Percentiles rank a stretch among this genome's conserved stretches.
These are phyloP conservation scores for Serrognathus titanus DNA, from an alignment of 2,888 invertebrate genomes.

Conservation along the genomic window DNA sequence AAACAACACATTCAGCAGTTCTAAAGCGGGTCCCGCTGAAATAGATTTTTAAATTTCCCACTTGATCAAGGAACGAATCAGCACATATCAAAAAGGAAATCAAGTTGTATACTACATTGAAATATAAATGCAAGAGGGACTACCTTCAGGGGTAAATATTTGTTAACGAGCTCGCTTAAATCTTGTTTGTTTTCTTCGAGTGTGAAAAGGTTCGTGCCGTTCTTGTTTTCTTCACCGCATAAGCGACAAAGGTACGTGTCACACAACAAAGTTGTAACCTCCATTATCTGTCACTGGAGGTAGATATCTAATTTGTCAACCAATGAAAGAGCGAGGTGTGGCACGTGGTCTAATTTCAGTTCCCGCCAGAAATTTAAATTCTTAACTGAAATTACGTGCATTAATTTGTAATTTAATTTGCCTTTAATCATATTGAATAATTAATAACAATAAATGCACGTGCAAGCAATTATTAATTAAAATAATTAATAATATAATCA, in stretches of 20 bases:
- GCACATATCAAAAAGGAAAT: conserved; percentile 34
- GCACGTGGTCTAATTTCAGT: not conserved
- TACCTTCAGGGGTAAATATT: conserved; percentile 74
- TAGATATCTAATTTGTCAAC: conserved; percentile 9
- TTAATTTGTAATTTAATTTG: too few relatives aligned
- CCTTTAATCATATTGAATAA: too few relatives aligned
- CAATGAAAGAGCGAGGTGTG: not conserved
- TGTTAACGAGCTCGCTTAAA: conserved; percentile 65
- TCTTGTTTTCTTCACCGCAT: conserved; percentile 70
- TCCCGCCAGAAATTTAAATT: not conserved
- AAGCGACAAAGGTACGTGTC: conserved; percentile 72
- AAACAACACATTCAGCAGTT: conserved; percentile 5
- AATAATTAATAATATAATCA: too few relatives aligned
- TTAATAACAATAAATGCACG: too few relatives aligned
- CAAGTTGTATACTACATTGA: conserved; percentile 37
- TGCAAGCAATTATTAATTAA: too few relatives aligned
- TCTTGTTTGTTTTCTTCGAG: conserved; percentile 57
- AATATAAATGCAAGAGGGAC: conserved; percentile 29
- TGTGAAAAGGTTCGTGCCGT: conserved; percentile 63
- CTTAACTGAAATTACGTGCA: too few relatives aligned
- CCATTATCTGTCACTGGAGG: conserved; percentile 34
- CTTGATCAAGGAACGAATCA: conserved; percentile 19
- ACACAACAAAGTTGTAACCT: conserved; percentile 50
- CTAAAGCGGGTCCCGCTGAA: not conserved
- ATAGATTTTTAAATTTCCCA: conserved; percentile 34